Percentiles rank a stretch among this genome's conserved stretches.
phyloP scores from a whole-genome alignment of 2,113 vertebrate species.

The Percopsis transmontana region DNA sequence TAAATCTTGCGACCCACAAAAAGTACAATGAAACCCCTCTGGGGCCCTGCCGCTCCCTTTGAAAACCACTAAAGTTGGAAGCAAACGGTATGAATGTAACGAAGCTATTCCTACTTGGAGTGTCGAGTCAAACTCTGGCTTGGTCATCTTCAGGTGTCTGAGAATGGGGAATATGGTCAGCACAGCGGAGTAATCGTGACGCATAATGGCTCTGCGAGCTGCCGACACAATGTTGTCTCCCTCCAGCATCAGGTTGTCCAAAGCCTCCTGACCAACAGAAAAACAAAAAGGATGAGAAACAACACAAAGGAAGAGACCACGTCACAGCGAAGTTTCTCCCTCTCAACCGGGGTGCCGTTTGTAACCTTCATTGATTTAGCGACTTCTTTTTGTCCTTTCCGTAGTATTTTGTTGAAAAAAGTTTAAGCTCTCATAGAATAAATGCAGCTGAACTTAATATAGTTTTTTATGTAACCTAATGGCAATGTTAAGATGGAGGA shows the following conservation, averaged over 20 bases:
- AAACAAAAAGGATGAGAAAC: background rate
- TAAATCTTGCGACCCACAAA: too few species aligned
- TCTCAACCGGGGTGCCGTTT: too few species aligned
- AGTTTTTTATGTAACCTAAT: too few species aligned
- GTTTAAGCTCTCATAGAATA: too few species aligned
- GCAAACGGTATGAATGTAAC: background rate
- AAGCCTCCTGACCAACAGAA: constrained; percentile 81
- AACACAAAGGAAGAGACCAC: background rate
- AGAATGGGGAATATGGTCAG: constrained; percentile 97
- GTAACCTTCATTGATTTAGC: too few species aligned
- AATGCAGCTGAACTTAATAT: too few species aligned
- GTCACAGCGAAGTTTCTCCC: too few species aligned
- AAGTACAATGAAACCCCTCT: too few species aligned
- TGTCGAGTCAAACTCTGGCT: constrained; percentile 92
- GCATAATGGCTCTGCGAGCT: constrained; percentile 89
- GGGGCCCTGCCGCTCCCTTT: background rate
- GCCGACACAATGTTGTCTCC: constrained; percentile 94
- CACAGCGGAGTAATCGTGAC: constrained; percentile 94
- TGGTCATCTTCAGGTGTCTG: constrained; percentile 93
- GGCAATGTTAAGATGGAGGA: too few species aligned
- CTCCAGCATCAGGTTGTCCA: constrained; percentile 95
- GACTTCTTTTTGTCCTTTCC: too few species aligned
- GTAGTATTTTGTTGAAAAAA: too few species aligned
- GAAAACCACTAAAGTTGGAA: background rate
- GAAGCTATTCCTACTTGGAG: constrained; percentile 82